These are phyloP conservation scores for Polypedilum vanderplanki DNA, from an alignment of 1,140 invertebrate species.

Conservation along the genomic window DNA sequence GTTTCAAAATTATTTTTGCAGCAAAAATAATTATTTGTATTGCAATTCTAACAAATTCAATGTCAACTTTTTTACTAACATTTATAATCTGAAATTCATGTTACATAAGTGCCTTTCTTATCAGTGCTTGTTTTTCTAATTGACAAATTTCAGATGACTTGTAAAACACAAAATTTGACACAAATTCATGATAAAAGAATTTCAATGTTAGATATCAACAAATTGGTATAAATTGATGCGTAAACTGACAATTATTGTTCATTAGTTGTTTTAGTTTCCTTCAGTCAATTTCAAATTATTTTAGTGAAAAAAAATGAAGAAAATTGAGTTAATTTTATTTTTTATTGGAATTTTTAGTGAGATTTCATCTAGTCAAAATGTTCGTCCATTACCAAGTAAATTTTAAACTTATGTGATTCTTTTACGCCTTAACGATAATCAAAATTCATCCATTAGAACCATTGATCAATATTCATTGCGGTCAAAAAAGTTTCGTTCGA, in stretches of 20 bases:
- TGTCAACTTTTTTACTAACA: too few relatives aligned
- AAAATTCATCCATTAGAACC: neutral
- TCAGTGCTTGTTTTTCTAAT: neutral
- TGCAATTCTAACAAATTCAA: too few relatives aligned
- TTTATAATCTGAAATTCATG: too few relatives aligned
- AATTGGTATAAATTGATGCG: neutral
- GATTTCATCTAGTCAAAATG: neutral
- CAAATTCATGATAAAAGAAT: neutral
- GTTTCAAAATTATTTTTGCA: too few relatives aligned
- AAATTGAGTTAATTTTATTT: neutral
- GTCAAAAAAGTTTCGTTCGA: neutral
- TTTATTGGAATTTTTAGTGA: neutral
- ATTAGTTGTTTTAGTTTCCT: neutral
- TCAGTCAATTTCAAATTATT: neutral
- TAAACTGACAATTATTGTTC: neutral
- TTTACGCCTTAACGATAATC: too few relatives aligned
- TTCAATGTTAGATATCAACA: neutral
- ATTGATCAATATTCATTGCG: conserved; percentile 1
- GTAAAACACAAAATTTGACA: neutral
- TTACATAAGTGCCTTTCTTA: neutral
- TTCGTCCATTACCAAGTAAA: neutral
- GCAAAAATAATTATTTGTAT: too few relatives aligned
- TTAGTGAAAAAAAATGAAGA: neutral
- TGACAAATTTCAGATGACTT: neutral
- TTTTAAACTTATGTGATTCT: neutral